Evolutionary conservation across 1,140 invertebrate species (phyloP).

Genomic region (Argopecten irradians): DNA sequence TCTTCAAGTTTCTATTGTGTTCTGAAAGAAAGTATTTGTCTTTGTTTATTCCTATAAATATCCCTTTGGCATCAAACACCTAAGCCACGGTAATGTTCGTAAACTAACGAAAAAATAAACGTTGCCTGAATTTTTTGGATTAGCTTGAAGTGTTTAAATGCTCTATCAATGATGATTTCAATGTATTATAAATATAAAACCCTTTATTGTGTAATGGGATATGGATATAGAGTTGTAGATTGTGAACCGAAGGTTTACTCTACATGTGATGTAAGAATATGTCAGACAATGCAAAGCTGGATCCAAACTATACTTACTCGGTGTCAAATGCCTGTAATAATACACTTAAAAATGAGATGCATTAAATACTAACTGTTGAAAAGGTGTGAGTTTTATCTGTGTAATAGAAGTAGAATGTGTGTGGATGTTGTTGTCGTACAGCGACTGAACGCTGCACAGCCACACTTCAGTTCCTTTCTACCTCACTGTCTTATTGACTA

Average conservation of each 20-base stretch:
- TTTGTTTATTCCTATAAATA: no score
- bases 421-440: not conserved
- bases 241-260: not conserved
- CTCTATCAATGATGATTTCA: not conserved
- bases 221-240: not conserved
- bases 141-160: no score
- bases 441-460: not conserved
- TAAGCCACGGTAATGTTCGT: no score
- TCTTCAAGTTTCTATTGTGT: no score
- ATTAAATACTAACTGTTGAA: not conserved
- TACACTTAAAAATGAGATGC: not conserved
- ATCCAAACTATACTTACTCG: not conserved
- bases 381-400: not conserved
- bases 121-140: no score
- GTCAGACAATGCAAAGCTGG: not conserved
- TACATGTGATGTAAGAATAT: not conserved
- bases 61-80: no score
- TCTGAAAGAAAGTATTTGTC: no score
- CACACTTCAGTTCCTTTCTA: not conserved
- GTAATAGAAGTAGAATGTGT: not conserved
- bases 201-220: not conserved
- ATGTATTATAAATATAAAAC: not conserved
- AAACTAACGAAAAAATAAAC: no score
- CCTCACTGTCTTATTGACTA: not conserved
- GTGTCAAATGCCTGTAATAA: not conserved